Conservation (phyloP, 1,140 invertebrate genomes). For the Calephelis nemesis region DNA sequence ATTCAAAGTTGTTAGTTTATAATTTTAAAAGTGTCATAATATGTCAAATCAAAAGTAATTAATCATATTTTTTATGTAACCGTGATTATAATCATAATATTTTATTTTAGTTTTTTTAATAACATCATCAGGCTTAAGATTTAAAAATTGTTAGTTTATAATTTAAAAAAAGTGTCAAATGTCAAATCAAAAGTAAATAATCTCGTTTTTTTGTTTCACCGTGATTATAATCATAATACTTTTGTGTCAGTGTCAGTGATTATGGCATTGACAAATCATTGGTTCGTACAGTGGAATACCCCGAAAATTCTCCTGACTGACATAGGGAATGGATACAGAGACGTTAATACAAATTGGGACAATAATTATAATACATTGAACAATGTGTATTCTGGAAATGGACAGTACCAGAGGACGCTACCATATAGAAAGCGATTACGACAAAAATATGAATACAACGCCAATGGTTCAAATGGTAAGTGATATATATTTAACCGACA, state of each 20-base stretch:
- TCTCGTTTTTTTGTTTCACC: too few species aligned
- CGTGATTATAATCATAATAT: too few species aligned
- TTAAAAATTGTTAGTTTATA: too few species aligned
- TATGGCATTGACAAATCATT: constrained; percentile 62
- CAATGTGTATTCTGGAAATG: constrained; percentile 26
- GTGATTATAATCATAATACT: too few species aligned
- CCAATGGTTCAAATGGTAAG: background rate
- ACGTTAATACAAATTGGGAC: constrained; percentile 47
- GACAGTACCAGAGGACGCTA: background rate
- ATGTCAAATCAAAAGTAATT: too few species aligned
- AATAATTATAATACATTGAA: constrained; percentile 35
- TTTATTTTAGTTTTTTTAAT: too few species aligned
- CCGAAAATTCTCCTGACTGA: constrained; percentile 56
- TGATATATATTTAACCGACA: background rate
- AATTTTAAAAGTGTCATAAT: too few species aligned
- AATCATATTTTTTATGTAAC: too few species aligned
- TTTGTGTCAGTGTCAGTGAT: background rate
- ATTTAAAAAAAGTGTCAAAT: too few species aligned
- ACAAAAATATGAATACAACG: constrained; percentile 1
- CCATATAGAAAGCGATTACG: constrained; percentile 15
- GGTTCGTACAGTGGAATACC: constrained; percentile 71
- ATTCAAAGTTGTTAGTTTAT: too few species aligned
- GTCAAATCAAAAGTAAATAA: too few species aligned
- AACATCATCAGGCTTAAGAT: too few species aligned
- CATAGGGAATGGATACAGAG: constrained; percentile 51